A percentile compares a stretch with the other conserved stretches of the same genome.
phyloP scores from a whole-genome alignment of 1,140 invertebrate species.

The Drosophila auraria region DNA sequence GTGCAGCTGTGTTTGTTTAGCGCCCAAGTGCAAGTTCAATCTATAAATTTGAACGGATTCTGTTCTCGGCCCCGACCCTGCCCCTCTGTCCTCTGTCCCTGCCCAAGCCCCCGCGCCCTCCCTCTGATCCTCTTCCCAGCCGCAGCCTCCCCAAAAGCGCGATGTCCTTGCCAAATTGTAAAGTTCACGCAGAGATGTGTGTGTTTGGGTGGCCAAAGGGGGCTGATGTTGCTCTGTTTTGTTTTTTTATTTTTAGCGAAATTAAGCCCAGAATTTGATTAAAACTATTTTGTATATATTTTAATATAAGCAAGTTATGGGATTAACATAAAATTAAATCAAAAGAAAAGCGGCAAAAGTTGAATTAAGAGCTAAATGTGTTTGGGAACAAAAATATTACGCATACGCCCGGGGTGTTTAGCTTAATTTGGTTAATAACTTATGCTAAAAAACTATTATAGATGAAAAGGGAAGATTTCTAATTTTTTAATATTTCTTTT shows the following conservation, averaged over 20 bases:
- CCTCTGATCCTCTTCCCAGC: not conserved
- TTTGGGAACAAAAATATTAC: not conserved
- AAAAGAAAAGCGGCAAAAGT: not conserved
- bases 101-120: not conserved
- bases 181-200: conserved; percentile 55
- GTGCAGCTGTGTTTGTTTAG: conserved; percentile 50
- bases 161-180: conserved; percentile 71
- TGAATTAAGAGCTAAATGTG: not conserved
- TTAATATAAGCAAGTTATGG: not conserved
- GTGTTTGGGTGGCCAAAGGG: too few species aligned
- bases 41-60: conserved; percentile 79
- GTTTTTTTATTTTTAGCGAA: too few species aligned
- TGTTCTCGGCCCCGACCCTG: conserved; percentile 72
- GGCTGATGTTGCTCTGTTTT: too few species aligned
- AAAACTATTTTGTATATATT: too few species aligned
- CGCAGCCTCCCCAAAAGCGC: conserved; percentile 9
- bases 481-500: not conserved
- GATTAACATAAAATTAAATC: not conserved
- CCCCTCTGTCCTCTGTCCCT: not conserved
- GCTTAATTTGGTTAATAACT: not conserved
- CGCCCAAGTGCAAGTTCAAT: conserved; percentile 82
- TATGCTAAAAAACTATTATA: too few species aligned
- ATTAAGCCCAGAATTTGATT: too few species aligned
- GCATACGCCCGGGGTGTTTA: conserved; percentile 10
- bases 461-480: too few species aligned